A percentile compares a stretch with the other conserved stretches of the same genome.
These are phyloP conservation scores for Physocephala rufipes DNA, from an alignment of 2,888 invertebrate genomes.

Conservation along the genomic window DNA sequence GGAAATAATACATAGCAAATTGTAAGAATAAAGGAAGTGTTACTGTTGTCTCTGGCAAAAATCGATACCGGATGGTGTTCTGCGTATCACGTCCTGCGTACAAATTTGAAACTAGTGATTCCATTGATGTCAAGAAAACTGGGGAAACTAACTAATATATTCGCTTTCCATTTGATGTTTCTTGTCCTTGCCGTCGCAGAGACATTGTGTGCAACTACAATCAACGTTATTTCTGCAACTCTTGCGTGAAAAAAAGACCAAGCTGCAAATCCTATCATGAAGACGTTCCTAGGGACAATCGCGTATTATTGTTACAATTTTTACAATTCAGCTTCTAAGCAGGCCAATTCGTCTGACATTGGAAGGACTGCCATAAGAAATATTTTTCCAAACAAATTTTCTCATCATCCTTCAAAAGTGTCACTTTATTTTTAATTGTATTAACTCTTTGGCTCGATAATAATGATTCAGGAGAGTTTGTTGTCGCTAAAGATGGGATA, in stretches of 20 bases:
- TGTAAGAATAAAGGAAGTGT: no score
- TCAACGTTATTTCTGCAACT: background rate
- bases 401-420: no score
- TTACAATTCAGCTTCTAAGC: no score
- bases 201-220: background rate
- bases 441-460: no score
- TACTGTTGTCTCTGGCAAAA: background rate
- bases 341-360: no score
- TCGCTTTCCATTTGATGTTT: background rate
- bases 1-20: no score
- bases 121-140: background rate
- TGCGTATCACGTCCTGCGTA: background rate
- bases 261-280: background rate
- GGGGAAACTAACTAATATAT: background rate
- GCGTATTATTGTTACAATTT: slow-evolving; percentile 3
- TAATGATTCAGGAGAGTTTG: no score
- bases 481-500: no score
- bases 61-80: background rate
- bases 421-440: no score
- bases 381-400: no score
- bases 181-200: background rate
- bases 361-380: no score
- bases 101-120: slow-evolving; percentile 2
- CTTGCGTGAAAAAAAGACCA: background rate
- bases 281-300: slow-evolving; percentile 5